Conservation (phyloP, 2,888 invertebrate genomes). For the Sminthurinus aureus region DNA sequence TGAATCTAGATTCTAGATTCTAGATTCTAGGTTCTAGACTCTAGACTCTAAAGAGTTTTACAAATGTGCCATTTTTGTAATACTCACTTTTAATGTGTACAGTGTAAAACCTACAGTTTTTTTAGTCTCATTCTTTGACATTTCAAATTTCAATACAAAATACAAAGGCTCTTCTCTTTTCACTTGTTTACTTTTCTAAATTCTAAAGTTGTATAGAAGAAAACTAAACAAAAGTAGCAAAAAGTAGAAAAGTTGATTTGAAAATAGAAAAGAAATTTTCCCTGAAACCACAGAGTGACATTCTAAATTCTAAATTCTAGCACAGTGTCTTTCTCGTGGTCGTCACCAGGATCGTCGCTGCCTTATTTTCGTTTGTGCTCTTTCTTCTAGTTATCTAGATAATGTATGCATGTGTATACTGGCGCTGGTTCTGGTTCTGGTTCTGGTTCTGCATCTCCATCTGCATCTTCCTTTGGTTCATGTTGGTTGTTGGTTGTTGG, state of each 20-base stretch:
- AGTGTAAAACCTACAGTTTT: neutral
- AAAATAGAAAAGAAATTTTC: constrained; percentile 26
- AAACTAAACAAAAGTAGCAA: neutral
- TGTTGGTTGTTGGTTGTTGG: neutral
- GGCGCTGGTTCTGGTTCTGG: too few relatives aligned
- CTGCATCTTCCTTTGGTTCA: too few relatives aligned
- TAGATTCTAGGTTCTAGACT: too few relatives aligned
- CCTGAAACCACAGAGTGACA: neutral
- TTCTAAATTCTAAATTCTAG: too few relatives aligned
- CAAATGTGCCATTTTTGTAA: too few relatives aligned
- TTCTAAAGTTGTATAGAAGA: constrained; percentile 3
- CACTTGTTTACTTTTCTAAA: neutral
- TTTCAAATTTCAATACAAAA: neutral
- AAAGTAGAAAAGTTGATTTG: constrained; percentile 16
- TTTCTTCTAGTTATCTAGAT: too few relatives aligned
- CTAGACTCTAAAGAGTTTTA: too few relatives aligned
- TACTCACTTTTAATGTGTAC: too few relatives aligned
- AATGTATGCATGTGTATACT: too few relatives aligned
- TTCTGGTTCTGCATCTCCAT: too few relatives aligned
- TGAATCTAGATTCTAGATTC: too few relatives aligned
- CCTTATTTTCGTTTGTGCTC: neutral
- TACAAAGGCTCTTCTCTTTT: neutral
- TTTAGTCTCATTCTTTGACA: neutral
- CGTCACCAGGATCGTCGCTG: neutral
- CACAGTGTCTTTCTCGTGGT: neutral